Evolutionary conservation across 2,797 vertebrate species (phyloP).

Genomic region (Danio choprae): DNA sequence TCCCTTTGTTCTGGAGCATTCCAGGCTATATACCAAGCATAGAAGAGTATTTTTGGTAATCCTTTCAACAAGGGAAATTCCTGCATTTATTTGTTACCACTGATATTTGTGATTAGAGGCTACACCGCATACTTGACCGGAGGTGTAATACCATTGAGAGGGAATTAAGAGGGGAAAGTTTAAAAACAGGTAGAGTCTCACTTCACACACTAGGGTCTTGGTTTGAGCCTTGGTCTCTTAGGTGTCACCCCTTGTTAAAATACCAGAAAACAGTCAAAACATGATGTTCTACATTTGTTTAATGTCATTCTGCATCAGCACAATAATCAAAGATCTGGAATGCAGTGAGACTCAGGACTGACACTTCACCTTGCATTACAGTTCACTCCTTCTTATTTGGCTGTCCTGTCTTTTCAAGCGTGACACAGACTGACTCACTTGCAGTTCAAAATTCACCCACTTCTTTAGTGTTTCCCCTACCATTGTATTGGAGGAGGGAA

Average conservation of each 20-base stretch:
- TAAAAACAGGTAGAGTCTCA: not conserved
- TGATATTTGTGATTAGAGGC: conserved; percentile 17
- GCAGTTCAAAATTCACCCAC: not conserved
- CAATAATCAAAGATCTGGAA: conserved; percentile 47
- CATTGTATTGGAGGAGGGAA: too few relatives aligned
- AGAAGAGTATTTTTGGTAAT: conserved; percentile 29
- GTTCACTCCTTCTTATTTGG: conserved; percentile 30
- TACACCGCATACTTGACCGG: not conserved
- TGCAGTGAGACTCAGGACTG: conserved; percentile 4
- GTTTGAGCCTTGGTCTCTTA: conserved; percentile 50
- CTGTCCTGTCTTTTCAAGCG: conserved; percentile 22
- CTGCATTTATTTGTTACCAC: conserved; percentile 28
- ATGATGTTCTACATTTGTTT: conserved; percentile 42
- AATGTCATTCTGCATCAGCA: conserved; percentile 60
- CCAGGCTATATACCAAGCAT: conserved; percentile 19
- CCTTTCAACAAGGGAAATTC: conserved; percentile 36
- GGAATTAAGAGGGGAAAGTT: conserved; percentile 12
- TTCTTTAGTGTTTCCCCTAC: too few relatives aligned
- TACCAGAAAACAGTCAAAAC: conserved; percentile 56
- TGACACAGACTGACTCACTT: not conserved
- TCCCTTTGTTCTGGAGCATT: conserved; percentile 60
- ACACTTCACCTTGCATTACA: conserved; percentile 40
- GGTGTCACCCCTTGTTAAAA: conserved; percentile 56
- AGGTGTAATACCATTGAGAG: conserved; percentile 11
- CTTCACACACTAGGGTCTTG: not conserved